Percentiles rank a stretch among this genome's conserved stretches.
phyloP scores from a whole-genome alignment of 2,113 vertebrate genomes.

The Neogale vison region DNA sequence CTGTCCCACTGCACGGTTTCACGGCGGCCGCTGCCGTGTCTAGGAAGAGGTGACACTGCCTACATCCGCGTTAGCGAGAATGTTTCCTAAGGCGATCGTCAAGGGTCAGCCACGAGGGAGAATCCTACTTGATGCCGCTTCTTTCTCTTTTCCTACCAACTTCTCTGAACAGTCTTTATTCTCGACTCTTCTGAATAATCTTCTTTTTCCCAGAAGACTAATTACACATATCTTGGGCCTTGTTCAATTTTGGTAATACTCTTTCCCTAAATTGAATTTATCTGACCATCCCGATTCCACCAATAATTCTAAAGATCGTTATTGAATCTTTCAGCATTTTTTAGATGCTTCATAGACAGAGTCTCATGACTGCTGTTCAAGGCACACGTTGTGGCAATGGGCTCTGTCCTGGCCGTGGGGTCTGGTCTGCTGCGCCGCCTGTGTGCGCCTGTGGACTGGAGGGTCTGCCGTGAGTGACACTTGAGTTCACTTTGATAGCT shows the following conservation, averaged over 20 bases:
- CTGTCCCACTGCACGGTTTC: too few relatives aligned
- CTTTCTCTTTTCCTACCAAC: background rate
- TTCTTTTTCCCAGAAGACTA: background rate
- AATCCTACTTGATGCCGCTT: fast-evolving
- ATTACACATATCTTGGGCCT: background rate
- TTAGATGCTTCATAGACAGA: background rate
- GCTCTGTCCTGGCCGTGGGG: fast-evolving
- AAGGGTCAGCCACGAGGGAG: too few relatives aligned
- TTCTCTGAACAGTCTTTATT: background rate
- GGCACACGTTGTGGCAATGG: background rate
- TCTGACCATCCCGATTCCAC: background rate
- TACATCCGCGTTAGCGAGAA: background rate
- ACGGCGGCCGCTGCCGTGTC: fast-evolving
- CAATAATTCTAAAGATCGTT: background rate
- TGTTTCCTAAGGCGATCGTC: too few relatives aligned
- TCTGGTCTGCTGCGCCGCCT: background rate
- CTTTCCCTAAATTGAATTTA: background rate
- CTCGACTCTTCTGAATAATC: too few relatives aligned
- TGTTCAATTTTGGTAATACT: background rate
- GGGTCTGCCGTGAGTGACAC: background rate
- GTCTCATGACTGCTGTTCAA: background rate
- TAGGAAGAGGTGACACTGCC: background rate
- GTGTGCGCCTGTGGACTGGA: background rate
- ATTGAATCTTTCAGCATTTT: background rate
- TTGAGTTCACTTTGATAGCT: too few relatives aligned